phyloP scores from a whole-genome alignment of 2,113 vertebrate species.

The Pyxicephalus adspersus region DNA sequence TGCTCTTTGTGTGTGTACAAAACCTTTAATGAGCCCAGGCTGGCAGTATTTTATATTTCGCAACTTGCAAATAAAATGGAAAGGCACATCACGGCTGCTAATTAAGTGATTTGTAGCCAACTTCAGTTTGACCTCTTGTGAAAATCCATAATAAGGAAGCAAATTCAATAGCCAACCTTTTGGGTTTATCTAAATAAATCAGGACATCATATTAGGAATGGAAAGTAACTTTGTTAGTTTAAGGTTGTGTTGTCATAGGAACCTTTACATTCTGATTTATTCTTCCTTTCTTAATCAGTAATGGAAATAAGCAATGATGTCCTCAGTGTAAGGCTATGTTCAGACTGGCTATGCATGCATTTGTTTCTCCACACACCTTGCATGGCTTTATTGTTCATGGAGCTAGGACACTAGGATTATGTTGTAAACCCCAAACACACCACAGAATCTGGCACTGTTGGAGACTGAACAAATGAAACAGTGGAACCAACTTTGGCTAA shows the following conservation, averaged over 20 bases:
- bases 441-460: too few relatives aligned
- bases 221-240: neutral
- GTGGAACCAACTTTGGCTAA: too few relatives aligned
- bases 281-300: neutral
- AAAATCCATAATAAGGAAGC: neutral
- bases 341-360: too few relatives aligned
- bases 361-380: too few relatives aligned
- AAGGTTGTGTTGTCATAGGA: conserved; percentile 46
- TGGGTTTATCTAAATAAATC: neutral
- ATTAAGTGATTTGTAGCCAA: neutral
- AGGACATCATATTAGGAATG: neutral
- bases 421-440: too few relatives aligned
- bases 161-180: neutral
- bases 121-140: neutral
- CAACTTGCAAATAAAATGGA: neutral
- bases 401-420: too few relatives aligned
- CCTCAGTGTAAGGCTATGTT: conserved; percentile 8
- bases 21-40: neutral
- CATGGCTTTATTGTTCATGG: too few relatives aligned
- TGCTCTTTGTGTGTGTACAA: neutral
- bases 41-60: neutral
- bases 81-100: neutral
- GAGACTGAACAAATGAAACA: too few relatives aligned
- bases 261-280: conserved; percentile 13
- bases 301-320: conserved; percentile 17